These are phyloP conservation scores for Mythimna albipuncta DNA, from an alignment of 2,888 invertebrate genomes.

Conservation along the genomic window DNA sequence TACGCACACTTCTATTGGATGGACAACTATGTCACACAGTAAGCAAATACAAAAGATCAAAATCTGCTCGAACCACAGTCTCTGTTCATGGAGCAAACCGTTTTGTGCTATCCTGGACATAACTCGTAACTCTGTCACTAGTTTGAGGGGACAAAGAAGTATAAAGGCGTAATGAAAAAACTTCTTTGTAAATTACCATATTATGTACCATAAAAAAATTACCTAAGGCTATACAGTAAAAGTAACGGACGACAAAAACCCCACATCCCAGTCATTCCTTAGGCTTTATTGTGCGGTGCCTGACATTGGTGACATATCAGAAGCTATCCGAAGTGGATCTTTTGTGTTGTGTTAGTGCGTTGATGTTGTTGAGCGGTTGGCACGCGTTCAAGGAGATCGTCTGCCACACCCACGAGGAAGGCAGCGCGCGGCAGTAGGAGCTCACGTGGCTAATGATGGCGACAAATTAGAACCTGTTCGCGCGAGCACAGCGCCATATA, in stretches of 20 bases:
- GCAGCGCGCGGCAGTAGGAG: slow-evolving; percentile 42
- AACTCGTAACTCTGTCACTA: neutral
- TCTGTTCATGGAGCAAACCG: neutral
- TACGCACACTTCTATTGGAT: slow-evolving; percentile 8
- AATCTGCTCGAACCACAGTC: neutral
- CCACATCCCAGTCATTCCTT: no score
- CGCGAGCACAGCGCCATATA: slow-evolving; percentile 41
- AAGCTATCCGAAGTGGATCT: slow-evolving; percentile 15
- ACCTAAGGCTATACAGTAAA: no score
- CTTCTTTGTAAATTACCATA: no score
- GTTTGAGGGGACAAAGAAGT: neutral
- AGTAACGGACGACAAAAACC: no score
- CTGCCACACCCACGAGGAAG: slow-evolving; percentile 79
- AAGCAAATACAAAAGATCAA: slow-evolving; percentile 25
- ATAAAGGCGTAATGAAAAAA: no score
- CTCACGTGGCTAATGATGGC: slow-evolving; percentile 63
- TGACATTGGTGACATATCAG: neutral
- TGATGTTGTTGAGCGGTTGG: slow-evolving; percentile 31
- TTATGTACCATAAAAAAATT: no score
- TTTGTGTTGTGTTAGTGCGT: slow-evolving; percentile 3
- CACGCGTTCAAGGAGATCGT: slow-evolving; percentile 67
- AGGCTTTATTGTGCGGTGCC: neutral
- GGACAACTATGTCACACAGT: slow-evolving; percentile 2
- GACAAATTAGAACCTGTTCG: slow-evolving; percentile 60
- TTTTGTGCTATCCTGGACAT: neutral